phyloP scores from a whole-genome alignment of 2,797 vertebrate genomes.

The Lutjanus campechanus region DNA sequence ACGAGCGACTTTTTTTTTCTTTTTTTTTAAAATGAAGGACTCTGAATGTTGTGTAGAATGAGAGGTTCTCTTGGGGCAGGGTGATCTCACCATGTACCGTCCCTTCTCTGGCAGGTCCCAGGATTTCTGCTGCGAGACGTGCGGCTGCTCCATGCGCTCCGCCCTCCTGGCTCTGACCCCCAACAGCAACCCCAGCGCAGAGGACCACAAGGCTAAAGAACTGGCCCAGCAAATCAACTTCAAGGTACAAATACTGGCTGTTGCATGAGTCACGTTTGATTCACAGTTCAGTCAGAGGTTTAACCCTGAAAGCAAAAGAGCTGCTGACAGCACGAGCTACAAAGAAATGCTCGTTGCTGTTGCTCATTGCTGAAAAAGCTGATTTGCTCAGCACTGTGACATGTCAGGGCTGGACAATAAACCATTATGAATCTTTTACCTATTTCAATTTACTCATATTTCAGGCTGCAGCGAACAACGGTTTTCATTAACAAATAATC shows the following conservation, averaged over 20 bases:
- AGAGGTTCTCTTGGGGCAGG: neutral
- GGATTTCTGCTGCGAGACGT: constrained; percentile 95
- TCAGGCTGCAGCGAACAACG: too few species aligned
- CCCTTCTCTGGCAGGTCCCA: constrained; percentile 87
- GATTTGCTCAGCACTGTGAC: neutral
- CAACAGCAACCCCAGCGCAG: constrained; percentile 88
- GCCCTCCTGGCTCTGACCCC: constrained; percentile 90
- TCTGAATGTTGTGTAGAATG: neutral
- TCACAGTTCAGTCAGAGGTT: constrained; percentile 8
- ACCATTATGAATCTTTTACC: neutral
- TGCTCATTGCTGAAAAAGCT: too few species aligned
- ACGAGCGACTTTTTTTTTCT: neutral
- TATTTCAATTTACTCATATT: neutral
- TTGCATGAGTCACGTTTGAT: neutral
- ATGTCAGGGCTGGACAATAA: neutral
- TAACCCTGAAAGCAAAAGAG: constrained; percentile 4
- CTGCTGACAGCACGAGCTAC: neutral
- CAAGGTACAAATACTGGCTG: constrained; percentile 86
- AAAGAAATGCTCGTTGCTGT: neutral
- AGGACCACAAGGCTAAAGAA: constrained; percentile 91
- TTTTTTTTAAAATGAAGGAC: neutral
- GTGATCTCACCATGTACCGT: neutral
- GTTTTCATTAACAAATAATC: too few species aligned
- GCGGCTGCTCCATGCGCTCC: constrained; percentile 90
- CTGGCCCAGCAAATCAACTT: constrained; percentile 97